These are phyloP conservation scores for Hybos culiciformis DNA, from an alignment of 2,888 invertebrate genomes.

Conservation along the genomic window DNA sequence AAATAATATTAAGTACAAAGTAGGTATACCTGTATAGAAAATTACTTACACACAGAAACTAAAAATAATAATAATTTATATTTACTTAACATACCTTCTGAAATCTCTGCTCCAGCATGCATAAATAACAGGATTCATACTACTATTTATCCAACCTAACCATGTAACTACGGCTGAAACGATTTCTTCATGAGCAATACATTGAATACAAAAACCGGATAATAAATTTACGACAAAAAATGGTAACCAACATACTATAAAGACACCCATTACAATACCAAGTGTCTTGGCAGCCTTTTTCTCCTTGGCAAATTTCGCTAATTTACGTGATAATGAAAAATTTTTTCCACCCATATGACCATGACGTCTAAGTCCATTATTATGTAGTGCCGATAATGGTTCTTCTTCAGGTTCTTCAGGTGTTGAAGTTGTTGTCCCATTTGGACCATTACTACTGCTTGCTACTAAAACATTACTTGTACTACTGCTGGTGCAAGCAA, in stretches of 20 bases:
- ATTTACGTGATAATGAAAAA: slow-evolving; percentile 81
- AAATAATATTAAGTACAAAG: too few relatives aligned
- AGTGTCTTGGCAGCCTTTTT: slow-evolving; percentile 96
- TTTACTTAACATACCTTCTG: slow-evolving; percentile 51
- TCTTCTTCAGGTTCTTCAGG: slow-evolving; percentile 53
- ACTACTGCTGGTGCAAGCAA: not conserved
- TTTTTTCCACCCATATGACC: slow-evolving; percentile 67
- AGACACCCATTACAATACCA: slow-evolving; percentile 94
- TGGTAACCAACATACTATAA: slow-evolving; percentile 94
- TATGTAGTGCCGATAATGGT: slow-evolving; percentile 60
- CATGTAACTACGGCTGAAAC: slow-evolving; percentile 82
- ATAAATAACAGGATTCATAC: slow-evolving; percentile 95
- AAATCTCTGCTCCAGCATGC: slow-evolving; percentile 98
- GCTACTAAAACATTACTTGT: not conserved
- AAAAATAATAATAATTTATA: not conserved
- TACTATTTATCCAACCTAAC: slow-evolving; percentile 92
- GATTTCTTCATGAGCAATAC: slow-evolving; percentile 77
- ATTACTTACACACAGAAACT: too few relatives aligned
- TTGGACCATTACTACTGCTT: slow-evolving; percentile 15
- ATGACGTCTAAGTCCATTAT: slow-evolving; percentile 60
- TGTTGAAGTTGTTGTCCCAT: slow-evolving; percentile 42
- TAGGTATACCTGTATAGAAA: too few relatives aligned
- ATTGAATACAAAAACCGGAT: slow-evolving; percentile 76
- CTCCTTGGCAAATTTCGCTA: slow-evolving; percentile 92
- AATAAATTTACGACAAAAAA: slow-evolving; percentile 91